Evolutionary conservation across 2,797 vertebrate species (phyloP), one percentile per base, ranked within the genome.

Genomic region (Rousettus madagascariensis): DNA sequence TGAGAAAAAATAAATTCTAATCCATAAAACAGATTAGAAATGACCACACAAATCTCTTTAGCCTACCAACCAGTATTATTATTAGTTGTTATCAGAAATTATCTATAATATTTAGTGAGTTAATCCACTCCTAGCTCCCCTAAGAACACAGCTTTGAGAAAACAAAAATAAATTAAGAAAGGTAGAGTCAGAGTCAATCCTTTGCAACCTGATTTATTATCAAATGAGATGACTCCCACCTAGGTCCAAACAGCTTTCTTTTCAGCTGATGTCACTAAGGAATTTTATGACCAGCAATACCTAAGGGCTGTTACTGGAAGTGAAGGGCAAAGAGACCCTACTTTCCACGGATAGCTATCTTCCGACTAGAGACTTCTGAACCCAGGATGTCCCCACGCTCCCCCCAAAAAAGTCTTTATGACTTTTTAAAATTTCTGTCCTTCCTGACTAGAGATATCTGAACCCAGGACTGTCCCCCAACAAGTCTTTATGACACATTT

Each of bases 21-120:
- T 94, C 86, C 72, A 55, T 63, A 36, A 95, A 74, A 82, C 69
- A 90, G 38, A 86, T 83, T 71, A 86, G 49, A 92, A 96, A 93
- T 74, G 90, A 90, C 13, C 57, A 17, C 26, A 65, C 24, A 90
- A 86, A 79, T 68, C 33, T 82, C 28, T 41, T 63, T 94, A 68
- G 19, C 20, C 68, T 86, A 36, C 41, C 55, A 72, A 55, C 55
- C 26, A 77, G 55, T 66, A 86, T 88, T 80, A n/a, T 33, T 93
- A 84, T 72, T 71, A 57, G 36, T 72, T 88, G 59, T 87, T 93
- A 82, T 79, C 63, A 87, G 41, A 95, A 92, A 61, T 90, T 78
- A 71, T 51, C 46, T 89, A 24, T 78, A 86, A 55, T 46, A 61
- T n/a, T 90, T 51, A 78, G 26, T 84, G 65, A 92, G 51, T 30